Evolutionary conservation across 2,113 vertebrate species (phyloP).

Genomic region (Nycticorax nycticorax): DNA sequence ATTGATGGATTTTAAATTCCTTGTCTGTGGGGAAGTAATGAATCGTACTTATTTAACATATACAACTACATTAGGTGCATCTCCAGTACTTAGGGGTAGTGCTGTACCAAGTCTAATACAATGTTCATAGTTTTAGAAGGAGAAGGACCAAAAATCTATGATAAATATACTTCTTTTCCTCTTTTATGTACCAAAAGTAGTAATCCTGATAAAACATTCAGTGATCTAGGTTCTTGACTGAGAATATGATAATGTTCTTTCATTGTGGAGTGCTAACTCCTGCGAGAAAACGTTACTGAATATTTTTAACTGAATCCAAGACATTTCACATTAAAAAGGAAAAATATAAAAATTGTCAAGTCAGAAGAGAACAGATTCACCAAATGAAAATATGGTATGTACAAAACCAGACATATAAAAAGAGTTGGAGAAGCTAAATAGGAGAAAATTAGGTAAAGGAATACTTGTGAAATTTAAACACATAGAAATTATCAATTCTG

Average conservation of each 20-base stretch:
- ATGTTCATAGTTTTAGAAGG: background rate
- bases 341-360: background rate
- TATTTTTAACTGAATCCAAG: background rate
- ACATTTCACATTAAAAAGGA: background rate
- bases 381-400: background rate
- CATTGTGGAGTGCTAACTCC: background rate
- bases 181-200: background rate
- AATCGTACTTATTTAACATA: constrained; percentile 58
- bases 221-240: background rate
- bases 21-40: constrained; percentile 61
- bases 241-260: background rate
- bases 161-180: background rate
- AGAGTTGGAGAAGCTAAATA: background rate
- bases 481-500: background rate
- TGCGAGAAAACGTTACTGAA: background rate
- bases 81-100: background rate
- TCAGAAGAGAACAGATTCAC: background rate
- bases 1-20: constrained; percentile 69
- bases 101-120: background rate
- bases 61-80: background rate
- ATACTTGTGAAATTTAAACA: background rate
- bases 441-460: background rate
- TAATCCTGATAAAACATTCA: background rate
- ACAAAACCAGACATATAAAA: background rate
- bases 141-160: background rate